These are phyloP conservation scores for Phrynosoma platyrhinos DNA, from an alignment of 2,113 vertebrate genomes.

Conservation along the genomic window DNA sequence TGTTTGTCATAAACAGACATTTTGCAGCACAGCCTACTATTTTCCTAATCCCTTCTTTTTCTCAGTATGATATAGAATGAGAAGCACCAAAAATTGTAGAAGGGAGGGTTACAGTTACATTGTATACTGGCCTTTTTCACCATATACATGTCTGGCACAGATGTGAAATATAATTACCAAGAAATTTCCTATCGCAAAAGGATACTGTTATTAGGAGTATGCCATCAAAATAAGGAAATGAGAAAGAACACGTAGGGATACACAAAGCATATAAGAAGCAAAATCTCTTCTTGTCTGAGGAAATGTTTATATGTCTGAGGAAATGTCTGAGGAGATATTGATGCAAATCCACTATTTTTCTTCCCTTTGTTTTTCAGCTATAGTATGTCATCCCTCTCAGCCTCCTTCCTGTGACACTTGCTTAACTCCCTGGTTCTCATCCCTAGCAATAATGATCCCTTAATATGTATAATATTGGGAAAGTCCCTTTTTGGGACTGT, in stretches of 20 bases:
- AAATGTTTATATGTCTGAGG: neutral
- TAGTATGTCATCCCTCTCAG: no score
- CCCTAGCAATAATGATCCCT: neutral
- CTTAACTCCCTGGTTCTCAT: neutral
- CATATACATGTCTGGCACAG: neutral
- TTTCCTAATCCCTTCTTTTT: conserved; percentile 5
- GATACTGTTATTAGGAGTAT: neutral
- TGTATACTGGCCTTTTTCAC: neutral
- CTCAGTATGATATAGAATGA: neutral
- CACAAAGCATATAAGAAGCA: neutral
- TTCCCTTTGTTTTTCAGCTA: neutral
- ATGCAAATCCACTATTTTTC: no score
- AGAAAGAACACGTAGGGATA: neutral
- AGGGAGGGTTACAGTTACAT: conserved; percentile 10
- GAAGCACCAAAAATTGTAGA: neutral
- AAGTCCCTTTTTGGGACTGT: neutral
- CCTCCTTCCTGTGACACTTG: neutral
- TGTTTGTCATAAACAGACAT: conserved; percentile 20
- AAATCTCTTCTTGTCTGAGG: neutral
- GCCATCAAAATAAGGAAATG: neutral
- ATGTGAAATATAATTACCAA: conserved; percentile 11
- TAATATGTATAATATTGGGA: neutral
- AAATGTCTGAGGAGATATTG: neutral
- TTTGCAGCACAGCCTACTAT: neutral
- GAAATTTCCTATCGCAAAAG: neutral